Conservation (phyloP, 2,797 vertebrate genomes). For the Melanotaenia maccullochi region DNA sequence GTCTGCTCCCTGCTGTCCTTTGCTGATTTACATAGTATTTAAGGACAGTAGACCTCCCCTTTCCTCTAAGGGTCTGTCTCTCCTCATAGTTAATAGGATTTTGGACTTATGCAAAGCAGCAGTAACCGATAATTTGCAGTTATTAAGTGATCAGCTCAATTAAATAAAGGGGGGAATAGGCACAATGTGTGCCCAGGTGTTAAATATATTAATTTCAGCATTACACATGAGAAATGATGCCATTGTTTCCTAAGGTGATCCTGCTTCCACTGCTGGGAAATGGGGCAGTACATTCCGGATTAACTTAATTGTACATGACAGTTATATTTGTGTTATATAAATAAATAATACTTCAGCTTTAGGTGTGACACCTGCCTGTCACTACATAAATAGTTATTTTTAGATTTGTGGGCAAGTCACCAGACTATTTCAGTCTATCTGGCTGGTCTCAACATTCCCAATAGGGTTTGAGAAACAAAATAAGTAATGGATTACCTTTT, state of each 20-base stretch:
- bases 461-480: too few relatives aligned
- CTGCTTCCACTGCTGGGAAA: conserved; percentile 37
- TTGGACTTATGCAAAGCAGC: conserved; percentile 15
- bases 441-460: too few relatives aligned
- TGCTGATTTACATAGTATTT: conserved; percentile 36
- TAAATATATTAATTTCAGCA: conserved; percentile 44
- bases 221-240: conserved; percentile 49
- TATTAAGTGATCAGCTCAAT: conserved; percentile 59
- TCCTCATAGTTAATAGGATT: conserved; percentile 21
- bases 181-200: conserved; percentile 59
- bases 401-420: not conserved
- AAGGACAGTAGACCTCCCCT: conserved; percentile 10
- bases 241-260: conserved; percentile 41
- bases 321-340: conserved; percentile 58
- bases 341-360: conserved; percentile 39
- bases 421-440: too few relatives aligned
- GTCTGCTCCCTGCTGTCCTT: not conserved
- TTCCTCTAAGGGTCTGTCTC: conserved; percentile 14
- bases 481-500: too few relatives aligned
- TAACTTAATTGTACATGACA: conserved; percentile 53
- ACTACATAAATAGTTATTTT: not conserved
- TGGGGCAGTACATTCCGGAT: conserved; percentile 26
- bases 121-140: conserved; percentile 33
- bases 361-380: not conserved
- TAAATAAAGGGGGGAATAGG: conserved; percentile 49